Base-by-base conservation (phyloP, 2,797 vertebrate genomes). In the Melanotaenia nigrans region DNA sequence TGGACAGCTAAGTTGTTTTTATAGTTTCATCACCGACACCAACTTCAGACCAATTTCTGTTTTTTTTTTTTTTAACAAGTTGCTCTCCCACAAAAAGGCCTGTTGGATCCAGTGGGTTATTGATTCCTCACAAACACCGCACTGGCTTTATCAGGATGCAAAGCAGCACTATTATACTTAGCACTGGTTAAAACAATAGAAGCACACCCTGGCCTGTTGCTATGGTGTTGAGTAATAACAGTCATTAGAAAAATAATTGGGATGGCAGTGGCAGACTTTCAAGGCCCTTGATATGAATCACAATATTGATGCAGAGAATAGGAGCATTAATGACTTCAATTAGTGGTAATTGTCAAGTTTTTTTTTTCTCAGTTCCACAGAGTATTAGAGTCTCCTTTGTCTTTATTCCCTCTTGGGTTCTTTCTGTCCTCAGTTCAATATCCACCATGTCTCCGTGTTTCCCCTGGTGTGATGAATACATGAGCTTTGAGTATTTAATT, bases 191-290 rank as follows among this genome's bases (percentile, higher is more conserved):
- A 92, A 91, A 93, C 91, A 94, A 93, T 90, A 85, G 87, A 33
- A 18, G 78, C 57, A 66, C 13, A 13, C 63, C 71, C 36, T 28
- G 89, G 83, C 71, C 33, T 61, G 90, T 89, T 88, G 88, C 91
- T 87, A 89, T 67, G 71, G 89, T 81, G 89, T 91, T 93, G 92
- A 93, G 86, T 95, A 94, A 95, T 95, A 93, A 92, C 87, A 90
- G 91, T 91, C 86, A 93, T 95, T 94, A 94, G 85, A 90, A 91
- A 91, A 92, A 92, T 94, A 93, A 94, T 94, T 92, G 87, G 83
- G 83, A 91, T 82, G 85, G 83, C 55, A 35, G 84, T 89, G 89
- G 84, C 85, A 87, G 85, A 76, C 79, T 85, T 78, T 85, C 85
- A 92, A 92, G 89, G 74, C 88, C 87, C 78, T 64, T 66, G 89